These are phyloP conservation scores for Loxodonta africana DNA, from an alignment of 2,113 vertebrate species.

Conservation along the genomic window DNA sequence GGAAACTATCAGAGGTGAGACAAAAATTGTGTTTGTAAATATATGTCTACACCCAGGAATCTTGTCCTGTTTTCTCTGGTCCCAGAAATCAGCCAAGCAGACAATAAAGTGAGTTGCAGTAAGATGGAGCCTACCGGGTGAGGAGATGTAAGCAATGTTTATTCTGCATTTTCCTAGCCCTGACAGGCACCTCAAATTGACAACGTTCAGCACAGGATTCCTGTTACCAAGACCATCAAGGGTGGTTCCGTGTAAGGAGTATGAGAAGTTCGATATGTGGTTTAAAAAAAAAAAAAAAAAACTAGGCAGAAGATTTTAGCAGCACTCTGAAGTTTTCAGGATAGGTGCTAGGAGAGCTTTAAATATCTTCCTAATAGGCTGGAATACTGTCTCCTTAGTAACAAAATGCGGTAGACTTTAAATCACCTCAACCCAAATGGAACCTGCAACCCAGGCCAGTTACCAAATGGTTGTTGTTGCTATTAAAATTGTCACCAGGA, in stretches of 20 bases:
- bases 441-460: slow-evolving; percentile 31
- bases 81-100: slow-evolving; percentile 49
- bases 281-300: not conserved
- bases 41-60: not conserved
- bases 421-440: slow-evolving; percentile 42
- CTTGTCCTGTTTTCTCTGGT: not conserved
- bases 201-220: not conserved
- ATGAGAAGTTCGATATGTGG: not conserved
- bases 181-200: not conserved
- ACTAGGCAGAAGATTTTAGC: not conserved
- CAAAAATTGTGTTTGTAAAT: not conserved
- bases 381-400: slow-evolving; percentile 51
- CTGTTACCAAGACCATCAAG: not conserved
- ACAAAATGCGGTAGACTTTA: not conserved
- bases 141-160: not conserved
- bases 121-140: not conserved
- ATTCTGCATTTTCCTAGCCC: not conserved
- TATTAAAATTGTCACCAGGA: slow-evolving; percentile 67
- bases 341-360: not conserved
- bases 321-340: slow-evolving; percentile 49
- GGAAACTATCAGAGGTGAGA: not conserved
- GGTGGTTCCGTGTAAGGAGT: not conserved
- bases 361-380: slow-evolving; percentile 1
- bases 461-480: slow-evolving; percentile 41
- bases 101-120: not conserved